These are phyloP conservation scores for Melipona bicolor DNA, from an alignment of 2,888 invertebrate genomes.

Conservation along the genomic window DNA sequence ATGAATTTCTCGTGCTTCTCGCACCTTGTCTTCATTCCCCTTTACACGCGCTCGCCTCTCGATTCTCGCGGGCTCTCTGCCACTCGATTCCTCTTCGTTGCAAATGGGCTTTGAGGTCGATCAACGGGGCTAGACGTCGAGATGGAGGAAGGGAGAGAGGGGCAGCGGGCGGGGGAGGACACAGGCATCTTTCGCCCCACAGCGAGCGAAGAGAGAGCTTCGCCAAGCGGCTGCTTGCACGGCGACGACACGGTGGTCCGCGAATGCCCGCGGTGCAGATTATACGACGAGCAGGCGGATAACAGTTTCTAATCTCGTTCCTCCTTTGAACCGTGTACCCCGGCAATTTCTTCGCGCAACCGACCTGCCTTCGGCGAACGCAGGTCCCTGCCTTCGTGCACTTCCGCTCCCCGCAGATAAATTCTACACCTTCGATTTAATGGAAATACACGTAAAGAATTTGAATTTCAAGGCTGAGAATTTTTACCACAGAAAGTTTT, in stretches of 20 bases:
- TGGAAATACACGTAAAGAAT: no score
- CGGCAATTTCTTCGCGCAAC: constrained; percentile 5
- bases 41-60: constrained; percentile 58
- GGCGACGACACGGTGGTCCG: background rate
- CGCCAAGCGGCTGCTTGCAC: background rate
- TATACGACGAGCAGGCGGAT: constrained; percentile 18
- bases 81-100: constrained; percentile 46
- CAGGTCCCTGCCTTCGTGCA: background rate
- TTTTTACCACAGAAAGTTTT: no score
- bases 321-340: background rate
- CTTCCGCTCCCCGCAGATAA: background rate
- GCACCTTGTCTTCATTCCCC: constrained; percentile 46
- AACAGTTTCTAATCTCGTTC: constrained; percentile 27
- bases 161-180: no score
- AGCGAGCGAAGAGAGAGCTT: background rate
- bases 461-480: no score
- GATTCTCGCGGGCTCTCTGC: constrained; percentile 42
- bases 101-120: constrained; percentile 55
- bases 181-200: background rate
- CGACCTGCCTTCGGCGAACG: background rate
- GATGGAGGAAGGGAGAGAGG: no score
- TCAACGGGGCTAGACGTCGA: constrained; percentile 1
- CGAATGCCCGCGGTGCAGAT: constrained; percentile 26
- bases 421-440: no score
- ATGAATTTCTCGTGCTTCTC: constrained; percentile 71